Conservation (phyloP, 2,113 vertebrate genomes). For the Tilapia sparmanii region DNA sequence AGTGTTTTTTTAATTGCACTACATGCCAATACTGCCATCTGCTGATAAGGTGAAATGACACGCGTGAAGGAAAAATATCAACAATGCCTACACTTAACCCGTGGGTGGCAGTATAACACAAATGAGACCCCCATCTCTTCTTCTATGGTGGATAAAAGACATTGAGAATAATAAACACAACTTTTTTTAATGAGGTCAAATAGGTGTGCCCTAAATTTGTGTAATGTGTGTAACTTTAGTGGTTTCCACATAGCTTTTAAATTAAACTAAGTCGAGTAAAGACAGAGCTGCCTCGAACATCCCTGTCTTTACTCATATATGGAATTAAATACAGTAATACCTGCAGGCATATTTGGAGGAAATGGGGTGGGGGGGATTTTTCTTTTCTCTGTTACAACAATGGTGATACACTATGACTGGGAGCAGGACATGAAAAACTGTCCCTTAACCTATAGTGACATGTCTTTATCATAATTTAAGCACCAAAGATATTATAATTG, state of each 20-base stretch:
- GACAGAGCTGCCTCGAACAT: background rate
- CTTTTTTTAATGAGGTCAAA: background rate
- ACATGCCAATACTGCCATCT: constrained; percentile 50
- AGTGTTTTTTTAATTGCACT: background rate
- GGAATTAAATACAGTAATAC: background rate
- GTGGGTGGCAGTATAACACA: background rate
- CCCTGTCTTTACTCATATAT: background rate
- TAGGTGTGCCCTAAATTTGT: background rate
- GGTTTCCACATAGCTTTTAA: background rate
- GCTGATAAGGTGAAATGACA: constrained; percentile 19
- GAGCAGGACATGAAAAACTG: background rate
- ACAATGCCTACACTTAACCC: background rate
- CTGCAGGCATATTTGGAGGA: background rate
- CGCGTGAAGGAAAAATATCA: background rate
- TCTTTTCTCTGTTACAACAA: background rate
- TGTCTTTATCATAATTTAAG: background rate
- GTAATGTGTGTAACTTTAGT: background rate
- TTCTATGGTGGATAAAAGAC: background rate
- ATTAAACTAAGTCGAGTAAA: background rate
- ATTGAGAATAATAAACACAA: background rate
- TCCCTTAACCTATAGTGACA: background rate
- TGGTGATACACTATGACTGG: background rate
- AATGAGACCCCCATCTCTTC: no score
- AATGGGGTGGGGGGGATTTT: no score
- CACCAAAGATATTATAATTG: background rate